Evolutionary conservation across 2,113 vertebrate species (phyloP).

Genomic region (Pseudorhombus dupliciocellatus): DNA sequence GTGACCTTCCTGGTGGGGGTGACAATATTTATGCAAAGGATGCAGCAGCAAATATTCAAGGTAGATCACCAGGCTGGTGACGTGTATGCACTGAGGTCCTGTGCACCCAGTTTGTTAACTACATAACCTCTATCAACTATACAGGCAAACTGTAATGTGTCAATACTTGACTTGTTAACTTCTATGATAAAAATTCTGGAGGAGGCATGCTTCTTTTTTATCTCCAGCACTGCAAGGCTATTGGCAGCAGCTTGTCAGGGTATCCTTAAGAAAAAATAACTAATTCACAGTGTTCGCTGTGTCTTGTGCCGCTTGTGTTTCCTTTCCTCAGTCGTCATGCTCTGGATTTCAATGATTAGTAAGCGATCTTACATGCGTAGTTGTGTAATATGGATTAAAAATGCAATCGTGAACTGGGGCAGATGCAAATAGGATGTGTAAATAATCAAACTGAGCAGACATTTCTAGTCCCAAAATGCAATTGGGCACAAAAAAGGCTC

Average conservation of each 20-base stretch:
- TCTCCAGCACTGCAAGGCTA: constrained; percentile 49
- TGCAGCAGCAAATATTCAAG: too few relatives aligned
- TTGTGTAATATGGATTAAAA: constrained; percentile 27
- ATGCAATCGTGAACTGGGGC: constrained; percentile 15
- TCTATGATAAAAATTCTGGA: constrained; percentile 50
- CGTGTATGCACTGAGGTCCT: background rate
- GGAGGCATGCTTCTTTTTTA: constrained; percentile 41
- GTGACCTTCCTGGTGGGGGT: too few relatives aligned
- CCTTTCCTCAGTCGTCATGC: constrained; percentile 15
- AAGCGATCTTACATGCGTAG: constrained; percentile 16
- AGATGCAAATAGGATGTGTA: constrained; percentile 46
- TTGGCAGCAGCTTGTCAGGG: constrained; percentile 57
- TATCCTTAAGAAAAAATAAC: constrained; percentile 56
- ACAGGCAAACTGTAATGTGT: background rate
- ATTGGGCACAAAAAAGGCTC: constrained; percentile 25
- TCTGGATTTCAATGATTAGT: constrained; percentile 48
- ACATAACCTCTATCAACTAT: background rate
- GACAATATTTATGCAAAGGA: too few relatives aligned
- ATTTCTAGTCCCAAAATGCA: constrained; percentile 19
- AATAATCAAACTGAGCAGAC: constrained; percentile 40
- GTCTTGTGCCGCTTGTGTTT: background rate
- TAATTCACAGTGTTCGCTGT: constrained; percentile 14
- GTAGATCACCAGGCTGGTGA: too few relatives aligned
- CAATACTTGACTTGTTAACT: background rate
- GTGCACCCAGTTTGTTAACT: background rate